Evolutionary conservation across 23 tunicate genomes (phyloP).

Genomic region (Trididemnum clinides): DNA sequence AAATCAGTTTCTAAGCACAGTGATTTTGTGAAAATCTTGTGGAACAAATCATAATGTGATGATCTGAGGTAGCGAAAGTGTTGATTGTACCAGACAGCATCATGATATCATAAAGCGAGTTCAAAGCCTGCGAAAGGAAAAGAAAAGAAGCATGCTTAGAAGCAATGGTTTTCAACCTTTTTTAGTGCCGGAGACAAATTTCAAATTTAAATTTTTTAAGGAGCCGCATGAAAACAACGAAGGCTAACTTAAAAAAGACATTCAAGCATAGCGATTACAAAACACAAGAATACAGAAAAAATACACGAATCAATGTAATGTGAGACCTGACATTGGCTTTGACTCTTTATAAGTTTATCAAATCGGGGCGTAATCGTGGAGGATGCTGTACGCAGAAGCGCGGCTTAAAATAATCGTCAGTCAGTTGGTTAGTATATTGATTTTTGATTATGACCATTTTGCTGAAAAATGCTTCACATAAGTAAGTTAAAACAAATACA

Average conservation of each 20-base stretch:
- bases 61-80: too few species aligned
- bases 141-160: too few species aligned
- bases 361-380: slow-evolving; percentile 41
- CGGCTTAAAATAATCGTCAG: slow-evolving; percentile 54
- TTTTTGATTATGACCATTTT: slow-evolving; percentile 57
- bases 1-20: too few species aligned
- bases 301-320: slow-evolving; percentile 31
- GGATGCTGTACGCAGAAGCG: slow-evolving; percentile 36
- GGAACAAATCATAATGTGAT: too few species aligned
- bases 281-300: background rate
- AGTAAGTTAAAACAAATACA: slow-evolving; percentile 52
- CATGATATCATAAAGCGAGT: too few species aligned
- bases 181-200: too few species aligned
- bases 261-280: background rate
- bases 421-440: slow-evolving; percentile 52
- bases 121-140: too few species aligned
- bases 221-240: background rate
- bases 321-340: slow-evolving; percentile 41
- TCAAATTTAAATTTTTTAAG: background rate
- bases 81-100: too few species aligned
- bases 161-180: too few species aligned
- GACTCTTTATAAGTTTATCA: slow-evolving; percentile 37
- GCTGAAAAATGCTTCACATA: slow-evolving; percentile 57
- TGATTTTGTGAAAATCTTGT: too few species aligned
- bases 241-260: background rate